Percentiles rank a stretch among this genome's conserved stretches.
Conservation (phyloP, 2,888 invertebrate species). For the Uropetala carovei region DNA sequence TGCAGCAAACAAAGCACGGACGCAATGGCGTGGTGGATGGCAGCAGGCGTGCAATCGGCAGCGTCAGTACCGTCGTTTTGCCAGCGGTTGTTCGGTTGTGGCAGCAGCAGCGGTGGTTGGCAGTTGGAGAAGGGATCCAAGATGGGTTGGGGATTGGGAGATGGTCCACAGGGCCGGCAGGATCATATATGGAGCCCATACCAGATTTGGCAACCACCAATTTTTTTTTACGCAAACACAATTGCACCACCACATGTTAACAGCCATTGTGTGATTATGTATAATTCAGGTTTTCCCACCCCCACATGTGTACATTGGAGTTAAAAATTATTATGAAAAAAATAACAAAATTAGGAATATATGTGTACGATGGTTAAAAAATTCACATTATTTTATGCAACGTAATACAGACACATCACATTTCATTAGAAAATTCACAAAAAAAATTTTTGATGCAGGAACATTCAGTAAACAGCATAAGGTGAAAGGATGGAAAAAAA, state of each 20-base stretch:
- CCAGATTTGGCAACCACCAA: slow-evolving; percentile 60
- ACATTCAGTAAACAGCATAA: slow-evolving; percentile 49
- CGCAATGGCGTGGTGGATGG: slow-evolving; percentile 65
- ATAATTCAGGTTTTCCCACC: slow-evolving; percentile 33
- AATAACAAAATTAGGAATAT: slow-evolving; percentile 45
- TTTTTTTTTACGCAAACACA: slow-evolving; percentile 50
- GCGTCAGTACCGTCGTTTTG: slow-evolving; percentile 64
- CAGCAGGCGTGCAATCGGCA: slow-evolving; percentile 64
- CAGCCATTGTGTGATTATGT: slow-evolving; percentile 46
- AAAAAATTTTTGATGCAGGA: slow-evolving; percentile 59
- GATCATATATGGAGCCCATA: slow-evolving; percentile 60
- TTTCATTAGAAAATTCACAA: slow-evolving; percentile 56
- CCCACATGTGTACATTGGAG: slow-evolving; percentile 44
- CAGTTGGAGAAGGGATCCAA: slow-evolving; percentile 40
- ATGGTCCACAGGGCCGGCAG: slow-evolving; percentile 56
- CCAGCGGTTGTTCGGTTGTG: slow-evolving; percentile 61
- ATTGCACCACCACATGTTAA: slow-evolving; percentile 63
- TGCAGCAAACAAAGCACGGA: slow-evolving; percentile 77
- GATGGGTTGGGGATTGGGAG: slow-evolving; percentile 26
- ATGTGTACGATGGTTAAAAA: slow-evolving; percentile 49
- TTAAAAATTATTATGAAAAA: slow-evolving; percentile 45
- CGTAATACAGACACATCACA: slow-evolving; percentile 56
- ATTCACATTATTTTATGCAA: slow-evolving; percentile 53
- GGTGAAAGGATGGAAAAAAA: slow-evolving; percentile 4
- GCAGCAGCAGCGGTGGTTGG: slow-evolving; percentile 50